Base-by-base conservation (phyloP, 2,797 vertebrate species). In the Megalops cyprinoides region DNA sequence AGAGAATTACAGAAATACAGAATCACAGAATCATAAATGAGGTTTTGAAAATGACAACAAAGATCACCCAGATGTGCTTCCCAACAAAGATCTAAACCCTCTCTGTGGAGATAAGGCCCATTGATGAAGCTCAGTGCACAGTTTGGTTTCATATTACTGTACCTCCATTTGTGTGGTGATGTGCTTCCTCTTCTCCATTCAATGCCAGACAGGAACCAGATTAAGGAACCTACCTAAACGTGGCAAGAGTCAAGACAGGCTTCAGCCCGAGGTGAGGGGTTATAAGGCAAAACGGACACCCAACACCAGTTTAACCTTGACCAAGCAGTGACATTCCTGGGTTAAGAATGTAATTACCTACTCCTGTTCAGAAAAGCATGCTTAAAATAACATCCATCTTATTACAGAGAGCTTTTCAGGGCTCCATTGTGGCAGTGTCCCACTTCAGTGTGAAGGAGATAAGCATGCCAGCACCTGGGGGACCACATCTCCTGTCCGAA, bases 341-440 rank as follows among this genome's bases (percentile, higher is more conserved):
- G 49, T 77, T 46, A 77, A 46, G 55, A 58, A 62, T 60, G 25
- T 58, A 77, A 62, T 77, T 77, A 55, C 53, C 39, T 77, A 77
- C 76, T 60, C 60, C 37, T 62, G 55, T 60, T 60, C 31, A 53
- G 25, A 60, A 42, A 58, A 28, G 15, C 15, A 39, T 14, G 1
- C 55, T 58, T 60, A 60, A 77, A 77, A 77, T 58, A 60, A 77
- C 55, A 62, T 25, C 37, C 3, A 46, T 39, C 56, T 58, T 28
- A 44, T 77, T 77, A 77, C 23, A 14, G 23, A 58, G 18, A 31
- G 74, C 20, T 53, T 44, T 55, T 39, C 14, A 10, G 31, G 34
- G 53, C 20, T 58, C 15, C n/a, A 56, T 44, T 60, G 34, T 28
- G 60, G 12, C 9, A 23, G 75, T 60, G 53, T 62, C 37, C 76